Base-by-base conservation (phyloP, 2,113 vertebrate genomes). In the Plecturocebus donacophilus region DNA sequence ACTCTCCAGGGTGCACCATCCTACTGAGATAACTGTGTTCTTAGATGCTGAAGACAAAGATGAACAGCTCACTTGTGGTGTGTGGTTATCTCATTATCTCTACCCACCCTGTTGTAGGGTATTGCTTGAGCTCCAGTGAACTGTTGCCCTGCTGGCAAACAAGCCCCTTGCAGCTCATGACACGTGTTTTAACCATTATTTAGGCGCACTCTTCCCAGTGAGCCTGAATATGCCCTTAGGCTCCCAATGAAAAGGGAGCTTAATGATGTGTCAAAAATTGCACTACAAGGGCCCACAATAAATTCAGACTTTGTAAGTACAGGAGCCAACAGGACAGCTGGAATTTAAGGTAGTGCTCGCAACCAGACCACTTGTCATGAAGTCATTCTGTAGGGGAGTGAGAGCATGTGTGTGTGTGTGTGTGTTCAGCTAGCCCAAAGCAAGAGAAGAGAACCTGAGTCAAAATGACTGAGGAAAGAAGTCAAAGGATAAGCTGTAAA, bases 181-280 rank as follows among this genome's bases (percentile, higher is more conserved):
- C 93, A 88, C 27, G 52, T 95, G 96, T 97, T 97, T 97, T 96
- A 97, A 95, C 93, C 35, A 71, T 96, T 97, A 95, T 90, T 95
- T 97, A 97, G 98, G 95, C 87, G 35, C 52, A 35, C 79, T 97
- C 87, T 96, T 95, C 35, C 0, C 40, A 80, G 93, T 90, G 54
- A 97, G 97, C 77, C 95, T 96, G 95, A 94, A 92, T 97, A 85
- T 96, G 95, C 97, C 97, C 91, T 95, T 88, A 96, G 95, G 96
- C 95, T 96, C 95, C 97, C 97, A 97, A 93, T 96, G 95, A 97
- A 98, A 95, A 98, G 84, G 79, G 87, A 97, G 79, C 87, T 96
- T 98, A 98, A 98, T 97, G 97, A 95, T 96, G 97, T 97, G 95
- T 98, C 98, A 94, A 98, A 97, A 97, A 98, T 93, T 96, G 96